Base-by-base conservation (phyloP, 2,888 invertebrate genomes). In the Melinaea menophilus region DNA sequence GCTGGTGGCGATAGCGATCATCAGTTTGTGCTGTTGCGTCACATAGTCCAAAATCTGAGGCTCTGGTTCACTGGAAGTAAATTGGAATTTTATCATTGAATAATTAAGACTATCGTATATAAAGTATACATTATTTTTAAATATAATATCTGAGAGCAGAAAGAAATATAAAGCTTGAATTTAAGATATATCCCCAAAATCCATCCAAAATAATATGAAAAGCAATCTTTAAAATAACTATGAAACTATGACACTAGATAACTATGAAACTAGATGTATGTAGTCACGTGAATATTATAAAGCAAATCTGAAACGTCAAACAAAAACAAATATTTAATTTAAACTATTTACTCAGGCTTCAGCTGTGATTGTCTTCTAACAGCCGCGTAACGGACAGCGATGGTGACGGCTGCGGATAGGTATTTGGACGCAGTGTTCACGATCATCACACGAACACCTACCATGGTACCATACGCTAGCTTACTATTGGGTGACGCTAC, bases 1-100 rank as follows among this genome's bases (percentile, higher is more conserved):
- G 60, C 94, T 93, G 9, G 95, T 92, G 0, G 98, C 95, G 62
- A 99, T 92, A 69, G 94, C 92, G 0, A 98, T 97, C 73, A 99
- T 95, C 33, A 99, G 81, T 82, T 98, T 98, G 76, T 97, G 94
- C 80, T 98, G 98, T 80, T 99, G 99, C 0, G 98, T 98, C 63
- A 96, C 94, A 77, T 96, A 99, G 76, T 99, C 97, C 65, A 99
- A 84, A 67, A 99, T 96, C 85, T 97, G 97, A 0, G 95, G 94
- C 81, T 98, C 98, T 0, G 94, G 94, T 71, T 93, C 93, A 65
- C 97, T 97, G 75, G 2, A 71, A 74, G 13, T 2, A 46, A 56
- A 46, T 31, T 22, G 7, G 4, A 31, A 31, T 31, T 5, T 4
- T 41, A 41, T 2, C 22, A 22, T 22, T 22, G 22, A 22, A 22